These are phyloP conservation scores for Noctilio leporinus DNA, from an alignment of 2,113 vertebrate genomes.

Conservation along the genomic window DNA sequence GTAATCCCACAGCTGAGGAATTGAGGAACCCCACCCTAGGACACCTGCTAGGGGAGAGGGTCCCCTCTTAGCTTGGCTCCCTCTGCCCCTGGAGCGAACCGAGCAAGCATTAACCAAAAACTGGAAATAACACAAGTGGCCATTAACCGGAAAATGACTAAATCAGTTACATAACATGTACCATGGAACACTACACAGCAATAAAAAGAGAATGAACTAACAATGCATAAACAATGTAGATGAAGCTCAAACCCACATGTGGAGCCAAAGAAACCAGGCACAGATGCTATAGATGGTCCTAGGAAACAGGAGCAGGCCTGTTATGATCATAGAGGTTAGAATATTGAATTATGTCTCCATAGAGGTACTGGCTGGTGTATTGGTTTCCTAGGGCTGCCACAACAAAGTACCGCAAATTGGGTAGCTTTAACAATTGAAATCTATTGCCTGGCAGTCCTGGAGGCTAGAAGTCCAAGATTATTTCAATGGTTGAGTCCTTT, in stretches of 20 bases:
- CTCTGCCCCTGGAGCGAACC: background rate
- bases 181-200: background rate
- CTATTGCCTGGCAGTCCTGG: background rate
- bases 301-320: background rate
- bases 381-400: background rate
- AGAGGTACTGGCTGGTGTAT: background rate
- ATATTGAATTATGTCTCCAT: background rate
- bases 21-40: background rate
- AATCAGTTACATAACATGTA: background rate
- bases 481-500: background rate
- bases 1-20: background rate
- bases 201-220: background rate
- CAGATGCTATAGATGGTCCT: background rate
- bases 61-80: background rate
- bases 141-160: background rate
- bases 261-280: background rate
- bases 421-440: background rate
- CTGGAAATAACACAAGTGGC: background rate
- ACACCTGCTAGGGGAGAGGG: background rate
- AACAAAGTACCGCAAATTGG: background rate
- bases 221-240: background rate
- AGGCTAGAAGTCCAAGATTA: background rate
- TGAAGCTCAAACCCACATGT: background rate
- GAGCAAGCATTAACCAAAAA: background rate
- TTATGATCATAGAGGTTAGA: background rate